A percentile compares a stretch with the other conserved stretches of the same genome.
phyloP scores from a whole-genome alignment of 1,140 invertebrate species.

The Medauroidea extradentata region DNA sequence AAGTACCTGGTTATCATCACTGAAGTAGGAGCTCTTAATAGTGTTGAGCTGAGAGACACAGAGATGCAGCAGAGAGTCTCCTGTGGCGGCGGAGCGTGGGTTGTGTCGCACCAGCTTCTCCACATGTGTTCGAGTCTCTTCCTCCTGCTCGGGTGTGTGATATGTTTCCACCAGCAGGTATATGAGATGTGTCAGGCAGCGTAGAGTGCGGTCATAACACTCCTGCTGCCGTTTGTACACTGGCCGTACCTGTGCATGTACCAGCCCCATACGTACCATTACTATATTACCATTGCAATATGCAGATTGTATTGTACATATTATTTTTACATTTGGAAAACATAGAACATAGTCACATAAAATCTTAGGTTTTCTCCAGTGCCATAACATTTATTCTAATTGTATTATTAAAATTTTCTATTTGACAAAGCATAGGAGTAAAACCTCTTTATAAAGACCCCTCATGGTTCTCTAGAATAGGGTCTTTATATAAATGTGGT shows the following conservation, averaged over 20 bases:
- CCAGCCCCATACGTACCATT: not conserved
- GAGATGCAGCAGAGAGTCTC: constrained; percentile 76
- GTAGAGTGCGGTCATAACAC: constrained; percentile 74
- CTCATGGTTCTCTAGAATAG: too few species aligned
- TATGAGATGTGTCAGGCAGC: constrained; percentile 75
- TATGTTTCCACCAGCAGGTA: constrained; percentile 65
- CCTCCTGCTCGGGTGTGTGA: constrained; percentile 47
- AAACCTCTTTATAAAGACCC: too few species aligned
- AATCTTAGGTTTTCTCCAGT: too few species aligned
- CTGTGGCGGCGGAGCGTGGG: constrained; percentile 63
- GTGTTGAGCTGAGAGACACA: constrained; percentile 74
- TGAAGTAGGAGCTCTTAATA: constrained; percentile 70
- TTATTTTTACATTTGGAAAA: too few species aligned
- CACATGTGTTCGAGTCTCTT: constrained; percentile 21
- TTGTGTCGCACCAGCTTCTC: constrained; percentile 55
- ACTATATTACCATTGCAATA: too few species aligned
- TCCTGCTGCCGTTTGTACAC: constrained; percentile 73
- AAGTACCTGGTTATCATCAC: constrained; percentile 60
- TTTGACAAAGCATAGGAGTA: too few species aligned
- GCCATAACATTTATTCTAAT: too few species aligned
- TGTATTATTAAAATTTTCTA: too few species aligned
- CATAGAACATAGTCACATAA: too few species aligned
- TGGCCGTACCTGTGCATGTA: constrained; percentile 52
- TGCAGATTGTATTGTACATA: too few species aligned
- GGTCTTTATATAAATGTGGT: too few species aligned